Evolutionary conservation across 1,140 invertebrate species (phyloP), one percentile per base, ranked within the genome.

Genomic region (Campoletis sonorensis): DNA sequence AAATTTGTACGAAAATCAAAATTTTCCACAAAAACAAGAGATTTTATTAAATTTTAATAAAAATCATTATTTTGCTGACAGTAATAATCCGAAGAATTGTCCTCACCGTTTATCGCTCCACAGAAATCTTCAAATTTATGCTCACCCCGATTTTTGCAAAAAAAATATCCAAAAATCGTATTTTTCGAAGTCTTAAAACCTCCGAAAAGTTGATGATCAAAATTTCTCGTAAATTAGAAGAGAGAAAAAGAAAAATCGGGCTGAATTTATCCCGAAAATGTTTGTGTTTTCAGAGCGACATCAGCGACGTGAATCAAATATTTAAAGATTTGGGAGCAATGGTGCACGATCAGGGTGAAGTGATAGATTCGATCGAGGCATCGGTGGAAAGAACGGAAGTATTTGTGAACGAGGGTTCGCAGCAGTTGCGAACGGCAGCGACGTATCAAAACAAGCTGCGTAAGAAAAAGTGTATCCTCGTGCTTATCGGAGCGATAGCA

Each of bases 291-390:
- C 92, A 98, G 97, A 95, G 93, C 86, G 97, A 99, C 91, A 99
- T 99, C 85, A 94, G 95, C 85, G 97, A 98, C 89, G 98, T 99
- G 18, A 99, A 99, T 93, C 96, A 99, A 92, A 99, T 99, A 86
- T 99, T 99, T 92, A 99, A 98, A 93, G 98, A 99, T 89, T 93
- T 99, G 70, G 98, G 98, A 4, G 95, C 97, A 70, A 93, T 99
- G 90, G 98, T 99, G 21, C 98, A 99, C 90, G 97, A 99, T 83
- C 99, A 99, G 92, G 98, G 98, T n/a, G 96, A 98, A 86, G 95
- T 97, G 5, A 95, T 99, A 78, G 98, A 99, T 89, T 98, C 97
- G 45, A 99, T 99, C 88, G 98, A 99, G 93, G 97, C 98, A 1
- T 97, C 96, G 88, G 97, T 99, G 58, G 98, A 99, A 91, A 94